These are phyloP conservation scores for Herminia tarsipennalis DNA, from an alignment of 2,888 invertebrate species.

Conservation along the genomic window DNA sequence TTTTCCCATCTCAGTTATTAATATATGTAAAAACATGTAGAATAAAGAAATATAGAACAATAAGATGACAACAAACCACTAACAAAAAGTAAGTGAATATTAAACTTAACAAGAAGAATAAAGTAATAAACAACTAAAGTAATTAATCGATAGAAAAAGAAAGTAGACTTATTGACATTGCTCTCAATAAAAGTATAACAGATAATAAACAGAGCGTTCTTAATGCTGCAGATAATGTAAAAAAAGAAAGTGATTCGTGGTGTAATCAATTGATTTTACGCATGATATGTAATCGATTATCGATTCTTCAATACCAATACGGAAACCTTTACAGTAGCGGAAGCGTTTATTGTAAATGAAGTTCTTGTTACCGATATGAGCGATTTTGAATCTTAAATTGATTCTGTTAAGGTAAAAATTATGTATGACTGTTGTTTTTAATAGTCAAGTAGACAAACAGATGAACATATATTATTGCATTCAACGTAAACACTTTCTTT, in stretches of 20 bases:
- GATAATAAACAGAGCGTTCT: constrained; percentile 61
- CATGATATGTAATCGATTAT: constrained; percentile 59
- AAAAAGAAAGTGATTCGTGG: constrained; percentile 48
- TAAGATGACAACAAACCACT: no score
- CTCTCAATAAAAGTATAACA: constrained; percentile 47
- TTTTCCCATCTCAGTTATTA: no score
- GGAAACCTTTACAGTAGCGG: constrained; percentile 56
- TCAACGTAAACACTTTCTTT: constrained; percentile 17
- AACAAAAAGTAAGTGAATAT: no score
- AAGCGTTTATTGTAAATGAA: constrained; percentile 42
- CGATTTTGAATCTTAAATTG: not conserved
- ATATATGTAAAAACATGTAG: no score
- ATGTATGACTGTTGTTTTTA: no score
- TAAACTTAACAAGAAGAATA: no score
- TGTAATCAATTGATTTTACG: constrained; percentile 70
- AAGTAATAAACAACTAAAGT: constrained; percentile 4
- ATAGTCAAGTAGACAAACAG: no score
- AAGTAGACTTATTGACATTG: constrained; percentile 38
- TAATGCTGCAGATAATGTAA: constrained; percentile 49
- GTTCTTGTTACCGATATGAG: constrained; percentile 1
- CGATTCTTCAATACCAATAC: constrained; percentile 47
- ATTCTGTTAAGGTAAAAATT: not conserved
- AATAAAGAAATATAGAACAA: no score
- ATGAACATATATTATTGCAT: no score
- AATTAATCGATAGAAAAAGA: constrained; percentile 35